Evolutionary conservation across 2,113 vertebrate genomes (phyloP).

Genomic region (Heteronetta atricapilla): DNA sequence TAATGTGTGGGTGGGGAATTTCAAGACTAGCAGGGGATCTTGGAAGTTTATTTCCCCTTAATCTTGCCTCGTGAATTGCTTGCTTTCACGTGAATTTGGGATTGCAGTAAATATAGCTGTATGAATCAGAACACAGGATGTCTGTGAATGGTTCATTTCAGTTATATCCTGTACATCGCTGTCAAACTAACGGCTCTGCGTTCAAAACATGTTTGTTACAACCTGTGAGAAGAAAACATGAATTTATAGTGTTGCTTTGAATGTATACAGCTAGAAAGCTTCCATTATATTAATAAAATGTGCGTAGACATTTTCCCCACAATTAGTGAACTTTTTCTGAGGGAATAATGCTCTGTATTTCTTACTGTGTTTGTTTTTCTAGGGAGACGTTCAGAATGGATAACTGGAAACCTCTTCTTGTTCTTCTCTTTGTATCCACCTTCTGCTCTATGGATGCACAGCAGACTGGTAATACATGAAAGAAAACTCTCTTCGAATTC

Average conservation of each 20-base stretch:
- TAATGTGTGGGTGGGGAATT: background rate
- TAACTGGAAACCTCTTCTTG: conserved; percentile 23
- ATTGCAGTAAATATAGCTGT: background rate
- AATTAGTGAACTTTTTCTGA: background rate
- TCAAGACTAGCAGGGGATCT: background rate
- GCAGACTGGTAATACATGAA: conserved; percentile 67
- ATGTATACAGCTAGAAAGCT: background rate
- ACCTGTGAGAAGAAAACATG: background rate
- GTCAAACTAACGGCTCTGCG: background rate
- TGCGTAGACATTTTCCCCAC: background rate
- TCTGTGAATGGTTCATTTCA: background rate
- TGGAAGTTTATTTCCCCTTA: background rate
- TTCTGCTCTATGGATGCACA: conserved; percentile 48
- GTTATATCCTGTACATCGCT: background rate
- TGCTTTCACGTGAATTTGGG: background rate
- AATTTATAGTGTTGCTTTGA: background rate
- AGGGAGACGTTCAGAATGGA: conserved; percentile 65
- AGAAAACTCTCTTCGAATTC: background rate
- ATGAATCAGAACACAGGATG: background rate
- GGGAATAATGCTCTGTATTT: background rate
- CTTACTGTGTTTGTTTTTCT: background rate
- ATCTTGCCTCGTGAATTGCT: background rate
- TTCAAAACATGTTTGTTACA: background rate
- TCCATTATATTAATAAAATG: background rate
- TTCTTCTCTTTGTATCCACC: conserved; percentile 23